A percentile compares a stretch with the other conserved stretches of the same genome.
Conservation (phyloP, 2,113 vertebrate species). For the Tupaia chinensis region DNA sequence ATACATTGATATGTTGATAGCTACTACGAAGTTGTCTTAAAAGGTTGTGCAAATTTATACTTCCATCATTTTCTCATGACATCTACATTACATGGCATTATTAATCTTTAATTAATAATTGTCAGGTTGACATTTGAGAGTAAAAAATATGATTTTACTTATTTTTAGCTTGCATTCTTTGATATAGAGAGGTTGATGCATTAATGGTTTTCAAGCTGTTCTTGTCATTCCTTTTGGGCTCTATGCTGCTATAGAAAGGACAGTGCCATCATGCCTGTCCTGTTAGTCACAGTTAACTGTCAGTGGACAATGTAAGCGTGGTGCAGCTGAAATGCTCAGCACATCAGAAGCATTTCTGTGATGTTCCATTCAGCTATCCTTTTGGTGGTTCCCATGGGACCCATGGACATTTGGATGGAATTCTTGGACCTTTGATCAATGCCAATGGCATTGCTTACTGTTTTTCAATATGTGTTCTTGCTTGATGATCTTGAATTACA, state of each 20-base stretch:
- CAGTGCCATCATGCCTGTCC: not conserved
- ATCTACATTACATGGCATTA: not conserved
- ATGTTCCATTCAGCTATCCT: not conserved
- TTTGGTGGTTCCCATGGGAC: not conserved
- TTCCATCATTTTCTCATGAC: not conserved
- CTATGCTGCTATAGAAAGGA: not conserved
- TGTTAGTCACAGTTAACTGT: not conserved
- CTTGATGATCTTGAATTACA: constrained; percentile 18
- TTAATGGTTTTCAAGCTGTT: not conserved
- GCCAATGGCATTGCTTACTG: not conserved
- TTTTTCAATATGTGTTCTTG: constrained; percentile 31
- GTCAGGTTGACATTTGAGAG: not conserved
- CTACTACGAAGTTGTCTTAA: not conserved
- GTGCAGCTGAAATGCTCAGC: not conserved
- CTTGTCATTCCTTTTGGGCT: not conserved
- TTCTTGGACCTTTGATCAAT: not conserved
- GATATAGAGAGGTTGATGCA: not conserved
- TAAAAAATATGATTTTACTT: not conserved
- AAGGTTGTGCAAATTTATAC: not conserved
- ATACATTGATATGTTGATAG: not conserved
- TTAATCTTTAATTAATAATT: not conserved
- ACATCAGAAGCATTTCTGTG: not conserved
- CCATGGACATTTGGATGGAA: not conserved
- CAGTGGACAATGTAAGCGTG: not conserved
- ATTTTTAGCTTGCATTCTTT: not conserved